Base-by-base conservation (phyloP, 2,797 vertebrate genomes). In the Anniella stebbinsi region DNA sequence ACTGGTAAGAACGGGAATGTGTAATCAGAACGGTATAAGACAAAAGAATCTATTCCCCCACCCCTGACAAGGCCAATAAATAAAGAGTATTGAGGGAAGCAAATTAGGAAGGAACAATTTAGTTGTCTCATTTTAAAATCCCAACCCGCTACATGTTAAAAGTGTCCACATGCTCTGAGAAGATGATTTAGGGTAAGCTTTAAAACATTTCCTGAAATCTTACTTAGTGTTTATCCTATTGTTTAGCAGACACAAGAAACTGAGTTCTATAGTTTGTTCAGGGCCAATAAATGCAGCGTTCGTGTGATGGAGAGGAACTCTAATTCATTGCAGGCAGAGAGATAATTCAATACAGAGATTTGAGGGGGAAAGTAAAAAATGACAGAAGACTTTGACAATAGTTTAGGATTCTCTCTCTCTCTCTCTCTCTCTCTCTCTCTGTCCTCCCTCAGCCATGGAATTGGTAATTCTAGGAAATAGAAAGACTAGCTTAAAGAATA, bases 281-380 rank as follows among this genome's bases (percentile, higher is more conserved):
- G 88, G 96, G 93, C 94, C 95, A 92, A 83, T 90, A 96, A 94
- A 95, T 89, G 91, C 93, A 87, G 90, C 87, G 90, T 92, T 89
- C 92, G 90, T 85, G 88, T 95, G 92, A 75, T 89, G 92, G 92
- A 88, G 95, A 93, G 93, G 93, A 95, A 85, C 15, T 94, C 87
- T 94, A 96, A 97, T 95, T 96, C 82, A 93, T 93, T 93, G 96
- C 95, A 95, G 93, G 94, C 84, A 91, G 0, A 77, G 95, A 95
- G 94, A 91, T 95, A 97, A 96, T 95, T 96, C 94, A 95, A 95
- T 95, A 80, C 96, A 96, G 97, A 96, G 89, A 94, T 87, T 92
- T 76, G 81, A 72, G 92, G 90, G 85, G 60, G 70, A 92, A 93
- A 96, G 91, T 87, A 76, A 70, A 94, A 96, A 96, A 94, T 94